These are phyloP conservation scores for Rhombomys opimus DNA, from an alignment of 2,113 vertebrate species.

Conservation along the genomic window DNA sequence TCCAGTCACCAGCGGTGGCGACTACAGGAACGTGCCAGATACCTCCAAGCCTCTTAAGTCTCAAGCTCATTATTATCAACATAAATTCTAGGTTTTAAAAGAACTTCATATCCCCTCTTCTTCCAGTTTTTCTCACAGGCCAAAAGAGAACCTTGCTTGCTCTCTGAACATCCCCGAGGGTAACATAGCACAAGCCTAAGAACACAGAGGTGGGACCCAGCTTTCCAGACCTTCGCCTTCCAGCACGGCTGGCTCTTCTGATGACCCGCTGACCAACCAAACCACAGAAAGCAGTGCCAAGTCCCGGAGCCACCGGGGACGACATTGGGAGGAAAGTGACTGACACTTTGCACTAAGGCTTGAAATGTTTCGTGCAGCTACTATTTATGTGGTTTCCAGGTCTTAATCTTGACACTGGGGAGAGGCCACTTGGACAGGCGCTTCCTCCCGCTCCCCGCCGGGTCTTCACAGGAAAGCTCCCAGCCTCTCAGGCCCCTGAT, in stretches of 20 bases:
- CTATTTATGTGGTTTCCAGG: background rate
- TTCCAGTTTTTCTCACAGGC: background rate
- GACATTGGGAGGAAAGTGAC: slow-evolving; percentile 20
- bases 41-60: slow-evolving; percentile 23
- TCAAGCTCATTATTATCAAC: background rate
- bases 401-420: background rate
- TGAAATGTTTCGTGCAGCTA: background rate
- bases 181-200: background rate
- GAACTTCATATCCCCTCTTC: background rate
- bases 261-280: background rate
- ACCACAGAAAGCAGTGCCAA: background rate
- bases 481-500: background rate
- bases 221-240: background rate
- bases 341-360: background rate
- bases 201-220: background rate
- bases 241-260: background rate
- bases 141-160: background rate
- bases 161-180: background rate
- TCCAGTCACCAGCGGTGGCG: background rate
- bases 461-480: background rate
- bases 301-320: background rate
- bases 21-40: background rate
- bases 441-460: background rate
- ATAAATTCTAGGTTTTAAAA: background rate
- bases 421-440: background rate